Conservation (phyloP, 2,113 vertebrate genomes). For the Callaeas wilsoni region DNA sequence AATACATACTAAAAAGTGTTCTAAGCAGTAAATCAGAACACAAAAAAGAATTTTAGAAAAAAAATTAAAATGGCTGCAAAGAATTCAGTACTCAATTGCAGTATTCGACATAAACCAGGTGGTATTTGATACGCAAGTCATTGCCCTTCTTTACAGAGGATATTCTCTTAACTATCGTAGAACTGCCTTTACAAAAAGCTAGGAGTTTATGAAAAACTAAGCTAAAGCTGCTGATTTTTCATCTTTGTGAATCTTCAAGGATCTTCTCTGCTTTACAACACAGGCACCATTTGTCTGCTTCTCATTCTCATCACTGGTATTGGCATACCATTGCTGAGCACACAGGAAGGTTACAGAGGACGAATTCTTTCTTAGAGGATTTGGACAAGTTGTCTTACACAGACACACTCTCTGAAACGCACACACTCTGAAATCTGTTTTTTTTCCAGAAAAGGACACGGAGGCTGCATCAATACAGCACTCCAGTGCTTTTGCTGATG, state of each 20-base stretch:
- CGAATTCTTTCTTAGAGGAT: not conserved
- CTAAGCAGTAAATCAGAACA: slow-evolving; percentile 75
- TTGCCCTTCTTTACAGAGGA: not conserved
- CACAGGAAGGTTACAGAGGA: not conserved
- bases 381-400: not conserved
- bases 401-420: not conserved
- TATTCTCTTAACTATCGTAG: not conserved
- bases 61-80: slow-evolving; percentile 10
- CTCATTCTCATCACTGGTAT: not conserved
- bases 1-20: slow-evolving; percentile 83
- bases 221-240: not conserved
- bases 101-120: not conserved
- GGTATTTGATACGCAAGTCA: not conserved
- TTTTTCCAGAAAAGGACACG: not conserved
- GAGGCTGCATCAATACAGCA: not conserved
- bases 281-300: not conserved
- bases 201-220: not conserved
- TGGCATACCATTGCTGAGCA: not conserved
- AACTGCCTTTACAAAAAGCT: not conserved
- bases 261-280: not conserved
- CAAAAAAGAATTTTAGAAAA: slow-evolving; percentile 24
- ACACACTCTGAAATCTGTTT: not conserved
- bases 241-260: not conserved
- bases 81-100: not conserved
- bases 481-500: not conserved